These are phyloP conservation scores for Eilema griseolum DNA, from an alignment of 2,888 invertebrate genomes.

Conservation along the genomic window DNA sequence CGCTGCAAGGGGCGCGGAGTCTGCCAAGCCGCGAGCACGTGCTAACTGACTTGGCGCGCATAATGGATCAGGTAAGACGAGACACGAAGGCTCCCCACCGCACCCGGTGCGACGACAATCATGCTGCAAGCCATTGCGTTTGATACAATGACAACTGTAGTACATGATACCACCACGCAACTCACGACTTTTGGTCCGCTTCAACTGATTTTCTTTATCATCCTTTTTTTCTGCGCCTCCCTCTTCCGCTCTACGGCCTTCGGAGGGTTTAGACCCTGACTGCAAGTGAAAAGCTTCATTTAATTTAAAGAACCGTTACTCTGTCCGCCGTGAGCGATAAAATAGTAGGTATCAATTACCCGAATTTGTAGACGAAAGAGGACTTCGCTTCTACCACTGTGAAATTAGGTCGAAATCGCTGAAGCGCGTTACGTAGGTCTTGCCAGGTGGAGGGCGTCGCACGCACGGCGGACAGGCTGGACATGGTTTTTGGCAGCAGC, in stretches of 20 bases:
- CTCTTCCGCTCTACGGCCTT: constrained; percentile 67
- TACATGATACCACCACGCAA: constrained; percentile 85
- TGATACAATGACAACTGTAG: constrained; percentile 87
- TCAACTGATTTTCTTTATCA: constrained; percentile 79
- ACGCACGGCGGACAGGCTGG: constrained; percentile 82
- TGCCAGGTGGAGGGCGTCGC: constrained; percentile 80
- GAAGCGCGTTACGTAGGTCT: constrained; percentile 83
- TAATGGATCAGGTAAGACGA: constrained; percentile 83
- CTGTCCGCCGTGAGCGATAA: constrained; percentile 73
- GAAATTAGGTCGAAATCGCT: constrained; percentile 82
- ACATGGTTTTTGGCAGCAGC: constrained; percentile 71
- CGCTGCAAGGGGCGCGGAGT: constrained; percentile 70
- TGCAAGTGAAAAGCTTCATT: constrained; percentile 53
- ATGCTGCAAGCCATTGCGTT: constrained; percentile 88
- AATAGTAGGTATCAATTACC: constrained; percentile 62
- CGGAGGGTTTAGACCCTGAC: constrained; percentile 64
- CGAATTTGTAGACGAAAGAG: constrained; percentile 58
- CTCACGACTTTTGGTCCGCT: constrained; percentile 83
- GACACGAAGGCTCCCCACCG: constrained; percentile 83
- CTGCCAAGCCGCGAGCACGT: constrained; percentile 78
- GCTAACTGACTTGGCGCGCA: constrained; percentile 86
- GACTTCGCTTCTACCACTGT: constrained; percentile 73
- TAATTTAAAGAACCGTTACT: constrained; percentile 19
- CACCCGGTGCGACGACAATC: constrained; percentile 86
- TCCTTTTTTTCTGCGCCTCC: constrained; percentile 74